A percentile compares a stretch with the other conserved stretches of the same genome.
These are phyloP conservation scores for Tragelaphus imberbis DNA, from an alignment of 2,113 vertebrate species.

Conservation along the genomic window DNA sequence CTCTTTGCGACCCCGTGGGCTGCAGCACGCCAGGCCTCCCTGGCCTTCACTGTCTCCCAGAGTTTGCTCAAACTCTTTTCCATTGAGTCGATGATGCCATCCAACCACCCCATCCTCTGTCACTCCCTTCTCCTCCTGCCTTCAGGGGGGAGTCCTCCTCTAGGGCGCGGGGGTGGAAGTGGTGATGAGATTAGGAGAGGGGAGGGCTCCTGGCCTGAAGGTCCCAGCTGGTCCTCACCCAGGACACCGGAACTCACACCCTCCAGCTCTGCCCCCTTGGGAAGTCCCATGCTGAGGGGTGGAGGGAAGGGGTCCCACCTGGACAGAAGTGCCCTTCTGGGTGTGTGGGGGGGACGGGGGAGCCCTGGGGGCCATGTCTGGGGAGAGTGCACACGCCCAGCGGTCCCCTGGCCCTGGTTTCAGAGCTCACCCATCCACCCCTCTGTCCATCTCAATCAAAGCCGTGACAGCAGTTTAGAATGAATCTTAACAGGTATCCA, in stretches of 20 bases:
- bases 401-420: not conserved
- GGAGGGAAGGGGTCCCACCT: not conserved
- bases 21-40: not conserved
- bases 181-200: fast-evolving
- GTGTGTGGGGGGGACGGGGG: no score
- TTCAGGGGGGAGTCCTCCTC: not conserved
- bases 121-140: not conserved
- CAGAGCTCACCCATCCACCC: no score
- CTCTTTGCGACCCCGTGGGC: not conserved
- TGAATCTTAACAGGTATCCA: fast-evolving
- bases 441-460: not conserved
- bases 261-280: not conserved
- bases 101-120: not conserved
- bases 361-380: no score
- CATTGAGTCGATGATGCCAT: not conserved
- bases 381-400: not conserved
- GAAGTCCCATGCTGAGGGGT: not conserved
- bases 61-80: not conserved
- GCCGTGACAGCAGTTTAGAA: fast-evolving
- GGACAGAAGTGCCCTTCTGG: not conserved
- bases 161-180: not conserved
- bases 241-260: not conserved
- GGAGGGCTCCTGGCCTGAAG: not conserved
- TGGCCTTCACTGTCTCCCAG: not conserved
- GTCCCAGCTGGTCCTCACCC: not conserved